Base-by-base conservation (phyloP, 2,113 vertebrate species). In the Saccopteryx leptura region DNA sequence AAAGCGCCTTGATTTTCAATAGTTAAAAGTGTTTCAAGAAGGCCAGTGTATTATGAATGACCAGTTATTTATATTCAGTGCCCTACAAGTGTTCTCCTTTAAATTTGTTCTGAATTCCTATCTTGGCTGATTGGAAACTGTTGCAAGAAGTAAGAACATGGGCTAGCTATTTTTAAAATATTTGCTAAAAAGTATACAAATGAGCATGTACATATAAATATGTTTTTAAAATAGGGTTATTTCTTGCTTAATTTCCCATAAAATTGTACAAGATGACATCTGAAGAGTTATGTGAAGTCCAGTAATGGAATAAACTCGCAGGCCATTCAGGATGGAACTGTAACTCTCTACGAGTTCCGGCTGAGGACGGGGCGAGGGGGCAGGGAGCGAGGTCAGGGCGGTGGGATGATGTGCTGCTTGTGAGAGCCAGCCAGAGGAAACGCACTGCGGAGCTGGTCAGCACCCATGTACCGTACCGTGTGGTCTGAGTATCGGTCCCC, bases 181-280 rank as follows among this genome's bases (percentile, higher is more conserved):
- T 88, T 95, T 95, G 58, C 81, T 79, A 5, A n/a, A 91, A 90
- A 90, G 54, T 95, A 93, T 75, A 85, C 80, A 85, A 10, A 74
- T 68, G 58, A 88, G 76, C 6, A 26, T 50, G 3, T 68, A 61
- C 88, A 8, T 95, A 39, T 93, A 96, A 93, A 81, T 76, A 33
- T 39, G 46, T 93, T 75, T 90, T 88, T 69, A 76, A 69, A 94
- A 71, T 50, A 68, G 28, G 26, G 90, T 96, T 71, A 56, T 74
- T 94, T 94, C 48, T 90, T 96, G 76, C 46, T 83, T 75, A 63
- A 95, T 92, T 97, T 96, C 88, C 76, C 9, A 0, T 95, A 90
- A 88, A 95, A 95, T n/a, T 86, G 54, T 63, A 9, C 31, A 52
- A 69, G 7, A 46, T 86, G 58, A 78, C 46, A 72, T 63, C 69